phyloP scores from a whole-genome alignment of 2,113 vertebrate genomes.

The Lathamus discolor region DNA sequence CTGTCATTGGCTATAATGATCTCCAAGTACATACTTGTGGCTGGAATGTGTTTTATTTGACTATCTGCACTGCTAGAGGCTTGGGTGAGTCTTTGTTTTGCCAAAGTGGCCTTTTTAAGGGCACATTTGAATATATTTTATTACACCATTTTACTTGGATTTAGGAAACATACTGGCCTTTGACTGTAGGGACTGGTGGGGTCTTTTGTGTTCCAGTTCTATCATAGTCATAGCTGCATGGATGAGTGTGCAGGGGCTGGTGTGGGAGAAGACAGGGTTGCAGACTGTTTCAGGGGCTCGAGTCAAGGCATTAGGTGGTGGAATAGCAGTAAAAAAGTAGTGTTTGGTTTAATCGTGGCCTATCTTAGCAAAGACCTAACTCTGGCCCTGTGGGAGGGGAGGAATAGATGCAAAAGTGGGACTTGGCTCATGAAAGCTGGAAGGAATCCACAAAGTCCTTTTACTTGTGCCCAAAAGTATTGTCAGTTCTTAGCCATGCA shows the following conservation, averaged over 20 bases:
- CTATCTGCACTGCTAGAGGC: not conserved
- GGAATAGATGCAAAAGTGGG: not conserved
- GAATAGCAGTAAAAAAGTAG: not conserved
- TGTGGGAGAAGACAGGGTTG: not conserved
- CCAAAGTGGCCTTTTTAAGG: not conserved
- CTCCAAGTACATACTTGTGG: not conserved
- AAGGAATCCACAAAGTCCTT: not conserved
- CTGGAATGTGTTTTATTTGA: not conserved
- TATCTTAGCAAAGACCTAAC: not conserved
- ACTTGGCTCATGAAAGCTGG: not conserved
- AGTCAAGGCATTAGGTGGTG: not conserved
- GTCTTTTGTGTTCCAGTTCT: not conserved
- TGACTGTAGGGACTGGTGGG: not conserved
- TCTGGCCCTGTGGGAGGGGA: not conserved
- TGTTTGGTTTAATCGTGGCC: not conserved
- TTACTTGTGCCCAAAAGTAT: not conserved
- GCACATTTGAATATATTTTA: not conserved
- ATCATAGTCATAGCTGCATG: accelerated
- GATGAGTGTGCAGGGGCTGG: not conserved
- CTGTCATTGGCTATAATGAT: not conserved
- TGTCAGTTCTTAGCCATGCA: not conserved
- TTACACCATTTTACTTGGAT: not conserved
- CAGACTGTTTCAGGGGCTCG: not conserved
- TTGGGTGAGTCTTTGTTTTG: accelerated
- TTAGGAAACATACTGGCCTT: not conserved